A percentile compares a stretch with the other conserved stretches of the same genome.
Evolutionary conservation across 2,113 vertebrate species (phyloP).

Genomic region (Pteropus alecto): DNA sequence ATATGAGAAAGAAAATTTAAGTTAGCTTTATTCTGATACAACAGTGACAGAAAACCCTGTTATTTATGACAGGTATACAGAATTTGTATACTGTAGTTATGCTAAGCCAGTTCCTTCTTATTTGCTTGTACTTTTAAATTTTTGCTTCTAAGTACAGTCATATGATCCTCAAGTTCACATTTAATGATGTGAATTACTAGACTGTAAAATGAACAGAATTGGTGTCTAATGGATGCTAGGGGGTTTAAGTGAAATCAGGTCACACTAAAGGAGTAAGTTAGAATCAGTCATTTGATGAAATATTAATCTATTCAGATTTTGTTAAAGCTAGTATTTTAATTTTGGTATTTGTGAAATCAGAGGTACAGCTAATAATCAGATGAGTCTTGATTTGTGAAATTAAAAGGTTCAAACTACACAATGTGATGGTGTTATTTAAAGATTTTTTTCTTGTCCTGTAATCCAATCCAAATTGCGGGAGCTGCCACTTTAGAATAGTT

Average conservation of each 20-base stretch:
- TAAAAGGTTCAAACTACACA: neutral
- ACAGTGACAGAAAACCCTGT: neutral
- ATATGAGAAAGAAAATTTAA: neutral
- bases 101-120: neutral
- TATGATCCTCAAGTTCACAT: neutral
- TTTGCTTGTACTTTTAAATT: neutral
- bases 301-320: neutral
- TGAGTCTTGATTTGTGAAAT: neutral
- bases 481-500: neutral
- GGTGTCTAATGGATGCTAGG: neutral
- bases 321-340: slow-evolving; percentile 11
- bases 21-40: slow-evolving; percentile 11
- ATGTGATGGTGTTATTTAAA: neutral
- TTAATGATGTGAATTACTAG: neutral
- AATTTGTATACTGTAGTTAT: neutral
- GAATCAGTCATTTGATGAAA: neutral
- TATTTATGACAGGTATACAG: neutral
- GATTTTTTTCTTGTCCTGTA: neutral
- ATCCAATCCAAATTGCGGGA: neutral
- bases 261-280: neutral
- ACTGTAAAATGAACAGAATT: neutral
- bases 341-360: slow-evolving; percentile 31
- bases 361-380: neutral
- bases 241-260: neutral
- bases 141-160: neutral